Conservation (phyloP, 2,797 vertebrate species). For the Trachurus trachurus region DNA sequence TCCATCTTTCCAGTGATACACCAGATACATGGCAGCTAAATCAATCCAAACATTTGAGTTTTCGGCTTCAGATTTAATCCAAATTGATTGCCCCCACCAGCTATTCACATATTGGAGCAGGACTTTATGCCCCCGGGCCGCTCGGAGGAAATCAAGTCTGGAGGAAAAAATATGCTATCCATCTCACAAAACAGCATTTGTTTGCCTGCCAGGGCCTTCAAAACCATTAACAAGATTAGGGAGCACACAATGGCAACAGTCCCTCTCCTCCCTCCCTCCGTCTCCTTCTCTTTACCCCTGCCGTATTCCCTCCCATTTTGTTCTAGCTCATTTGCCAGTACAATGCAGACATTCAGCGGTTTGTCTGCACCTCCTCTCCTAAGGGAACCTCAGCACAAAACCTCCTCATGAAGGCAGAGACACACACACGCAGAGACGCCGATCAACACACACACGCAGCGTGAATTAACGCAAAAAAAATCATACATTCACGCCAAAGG, state of each 20-base stretch:
- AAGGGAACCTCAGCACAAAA: slow-evolving; percentile 59
- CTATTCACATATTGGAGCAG: slow-evolving; percentile 45
- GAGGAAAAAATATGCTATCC: slow-evolving; percentile 68
- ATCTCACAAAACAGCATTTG: slow-evolving; percentile 79
- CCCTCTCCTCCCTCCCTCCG: slow-evolving; percentile 54
- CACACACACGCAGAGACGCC: slow-evolving; percentile 14
- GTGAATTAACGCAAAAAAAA: slow-evolving; percentile 62
- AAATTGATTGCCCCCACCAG: slow-evolving; percentile 34
- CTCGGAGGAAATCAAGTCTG: slow-evolving; percentile 61
- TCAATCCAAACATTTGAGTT: slow-evolving; percentile 41
- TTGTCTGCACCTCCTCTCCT: slow-evolving; percentile 73
- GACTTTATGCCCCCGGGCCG: slow-evolving; percentile 43
- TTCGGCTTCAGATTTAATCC: slow-evolving; percentile 41
- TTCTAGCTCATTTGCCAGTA: slow-evolving; percentile 90
- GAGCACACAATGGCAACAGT: slow-evolving; percentile 76
- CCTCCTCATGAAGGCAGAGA: slow-evolving; percentile 53
- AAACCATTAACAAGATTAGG: slow-evolving; percentile 85
- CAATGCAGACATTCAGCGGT: slow-evolving; percentile 81
- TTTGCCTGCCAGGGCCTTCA: slow-evolving; percentile 82
- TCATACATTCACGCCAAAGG: slow-evolving; percentile 48
- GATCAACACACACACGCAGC: slow-evolving; percentile 27
- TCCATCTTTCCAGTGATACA: neutral
- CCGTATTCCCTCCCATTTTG: slow-evolving; percentile 70
- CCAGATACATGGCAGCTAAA: slow-evolving; percentile 19
- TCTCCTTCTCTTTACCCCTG: slow-evolving; percentile 34